Base-by-base conservation (phyloP, 2,113 vertebrate genomes). In the Myotis davidii region DNA sequence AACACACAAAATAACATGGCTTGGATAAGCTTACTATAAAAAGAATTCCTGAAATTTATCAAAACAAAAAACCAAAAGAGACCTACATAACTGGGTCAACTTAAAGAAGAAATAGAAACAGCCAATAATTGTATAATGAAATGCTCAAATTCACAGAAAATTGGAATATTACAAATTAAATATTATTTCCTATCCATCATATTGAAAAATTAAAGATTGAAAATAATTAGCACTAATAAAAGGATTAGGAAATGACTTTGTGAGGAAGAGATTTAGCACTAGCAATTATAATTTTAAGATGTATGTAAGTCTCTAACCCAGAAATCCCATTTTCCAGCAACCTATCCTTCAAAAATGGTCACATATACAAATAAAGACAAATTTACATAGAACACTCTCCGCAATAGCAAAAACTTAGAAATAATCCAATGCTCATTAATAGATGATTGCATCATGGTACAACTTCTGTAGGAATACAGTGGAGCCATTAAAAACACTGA, bases 41-140 rank as follows among this genome's bases (percentile, higher is more conserved):
- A 94, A 81, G 8, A 91, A 37, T 64, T 94, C 6, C 77, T 81
- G 64, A 94, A 70, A 85, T 50, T 69, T 93, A 94, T 4, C 50
- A 48, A 85, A 25, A 73, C 21, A 52, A 6, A n/a, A 4, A 48
- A 87, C 21, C 37, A 27, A 77, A 42, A 82, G 45, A 85, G 45
- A 85, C 34, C 16, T 65, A 81, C 76, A 65, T 50, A 85, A n/a
- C 5, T 25, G 82, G 23, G 7, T 79, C 3, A 85, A 85, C 23
- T 59, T 74, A 82, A 14, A 96, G 42, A 88, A 64, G 34, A 85
- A 95, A 89, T 64, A 11, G 13, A 81, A 85, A 56, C 2, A 70
- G 34, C 64, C 42, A 91, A 52, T 65, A 91, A 81, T 74, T 9
- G 37, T 32, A 52, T 8, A 16, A 82, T 34, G 20, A 92, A 92